A percentile compares a stretch with the other conserved stretches of the same genome.
Evolutionary conservation across 2,113 vertebrate genomes (phyloP).

Genomic region (Microtus richardsoni): DNA sequence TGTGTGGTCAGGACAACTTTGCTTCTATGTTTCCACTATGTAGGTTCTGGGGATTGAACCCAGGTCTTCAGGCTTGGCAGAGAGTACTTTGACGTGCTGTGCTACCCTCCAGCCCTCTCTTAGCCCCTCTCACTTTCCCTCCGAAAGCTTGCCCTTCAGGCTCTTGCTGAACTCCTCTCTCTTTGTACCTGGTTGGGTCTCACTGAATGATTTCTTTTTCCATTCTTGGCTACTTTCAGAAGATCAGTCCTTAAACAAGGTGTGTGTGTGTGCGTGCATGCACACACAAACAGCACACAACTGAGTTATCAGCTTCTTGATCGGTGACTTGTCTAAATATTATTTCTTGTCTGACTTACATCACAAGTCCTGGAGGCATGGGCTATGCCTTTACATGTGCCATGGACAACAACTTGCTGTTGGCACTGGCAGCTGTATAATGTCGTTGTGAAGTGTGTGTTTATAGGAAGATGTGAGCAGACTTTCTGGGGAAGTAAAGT

Average conservation of each 20-base stretch:
- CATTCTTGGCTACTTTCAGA: conserved; percentile 30
- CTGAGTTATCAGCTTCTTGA: conserved; percentile 51
- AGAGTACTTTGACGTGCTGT: not conserved
- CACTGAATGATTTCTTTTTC: not conserved
- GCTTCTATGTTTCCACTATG: not conserved
- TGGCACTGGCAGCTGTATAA: not conserved
- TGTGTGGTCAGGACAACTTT: not conserved
- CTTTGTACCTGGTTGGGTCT: not conserved
- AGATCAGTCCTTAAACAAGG: not conserved
- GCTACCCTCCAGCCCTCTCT: not conserved
- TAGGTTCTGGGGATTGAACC: not conserved
- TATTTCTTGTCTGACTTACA: conserved; percentile 66
- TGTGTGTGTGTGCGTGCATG: not conserved
- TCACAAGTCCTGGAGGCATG: conserved; percentile 60
- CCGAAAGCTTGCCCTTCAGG: not conserved
- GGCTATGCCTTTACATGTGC: conserved; percentile 64
- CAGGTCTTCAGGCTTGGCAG: not conserved
- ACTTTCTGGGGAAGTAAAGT: not conserved
- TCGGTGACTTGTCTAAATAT: conserved; percentile 69
- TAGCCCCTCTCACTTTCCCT: not conserved
- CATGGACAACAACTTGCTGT: not conserved
- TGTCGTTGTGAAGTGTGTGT: not conserved
- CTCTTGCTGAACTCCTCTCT: not conserved
- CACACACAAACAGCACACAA: not conserved
- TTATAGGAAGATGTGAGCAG: conserved; percentile 39